Evolutionary conservation across 92 coral and sea anemone genomes (phyloP).

Genomic region (Zoanthus gigantus): DNA sequence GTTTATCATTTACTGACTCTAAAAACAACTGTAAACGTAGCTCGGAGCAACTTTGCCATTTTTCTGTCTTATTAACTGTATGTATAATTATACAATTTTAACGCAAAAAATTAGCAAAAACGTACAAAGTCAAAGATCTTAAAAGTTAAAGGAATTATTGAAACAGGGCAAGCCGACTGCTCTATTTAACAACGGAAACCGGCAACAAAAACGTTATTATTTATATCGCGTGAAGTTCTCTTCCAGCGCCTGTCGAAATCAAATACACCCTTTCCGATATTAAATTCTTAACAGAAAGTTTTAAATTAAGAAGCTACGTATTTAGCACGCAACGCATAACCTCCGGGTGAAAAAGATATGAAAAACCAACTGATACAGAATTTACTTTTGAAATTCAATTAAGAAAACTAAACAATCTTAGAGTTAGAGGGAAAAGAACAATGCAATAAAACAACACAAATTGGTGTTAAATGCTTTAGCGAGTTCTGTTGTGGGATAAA

Average conservation of each 20-base stretch:
- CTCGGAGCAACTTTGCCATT: background rate
- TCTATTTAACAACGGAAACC: background rate
- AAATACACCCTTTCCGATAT: slow-evolving; percentile 4
- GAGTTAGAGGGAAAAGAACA: background rate
- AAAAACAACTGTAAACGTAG: no score
- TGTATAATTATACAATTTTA: no score
- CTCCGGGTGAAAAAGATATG: slow-evolving; percentile 1
- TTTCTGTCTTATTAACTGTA: background rate
- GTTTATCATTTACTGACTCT: background rate
- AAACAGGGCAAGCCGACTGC: no score
- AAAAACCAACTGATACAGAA: background rate
- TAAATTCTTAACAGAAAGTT: background rate
- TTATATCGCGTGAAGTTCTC: background rate
- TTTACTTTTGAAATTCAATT: background rate
- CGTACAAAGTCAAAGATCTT: background rate
- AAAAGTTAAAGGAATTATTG: no score
- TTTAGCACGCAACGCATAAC: background rate
- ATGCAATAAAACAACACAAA: background rate
- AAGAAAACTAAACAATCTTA: background rate
- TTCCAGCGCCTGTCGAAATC: background rate
- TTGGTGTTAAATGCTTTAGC: background rate
- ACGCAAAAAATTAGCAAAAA: background rate
- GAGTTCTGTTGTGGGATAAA: background rate
- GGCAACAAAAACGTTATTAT: background rate
- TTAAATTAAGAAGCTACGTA: background rate